Percentiles rank a stretch among this genome's conserved stretches.
Evolutionary conservation across 2,113 vertebrate genomes (phyloP).

Genomic region (Dasyurus viverrinus): DNA sequence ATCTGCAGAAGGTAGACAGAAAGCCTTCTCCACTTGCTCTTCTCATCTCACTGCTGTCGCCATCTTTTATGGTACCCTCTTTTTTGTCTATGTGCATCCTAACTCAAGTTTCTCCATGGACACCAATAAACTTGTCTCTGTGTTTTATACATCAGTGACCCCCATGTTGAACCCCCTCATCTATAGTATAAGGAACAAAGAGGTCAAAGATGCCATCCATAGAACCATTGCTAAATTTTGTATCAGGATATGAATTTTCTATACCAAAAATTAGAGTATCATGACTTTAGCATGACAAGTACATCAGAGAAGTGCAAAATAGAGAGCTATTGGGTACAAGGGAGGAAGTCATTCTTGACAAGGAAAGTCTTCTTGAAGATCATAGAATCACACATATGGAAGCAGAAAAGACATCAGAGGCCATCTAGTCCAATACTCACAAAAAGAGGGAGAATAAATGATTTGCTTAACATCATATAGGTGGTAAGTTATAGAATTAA

Average conservation of each 20-base stretch:
- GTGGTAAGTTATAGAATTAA: neutral
- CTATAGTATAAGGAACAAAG: conserved; percentile 70
- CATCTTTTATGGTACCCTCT: conserved; percentile 61
- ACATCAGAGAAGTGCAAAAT: neutral
- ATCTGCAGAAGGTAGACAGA: conserved; percentile 21
- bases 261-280: neutral
- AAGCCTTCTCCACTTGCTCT: conserved; percentile 65
- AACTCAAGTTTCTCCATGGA: conserved; percentile 49
- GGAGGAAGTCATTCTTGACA: neutral
- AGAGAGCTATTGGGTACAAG: neutral
- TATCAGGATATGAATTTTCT: neutral
- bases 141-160: conserved; percentile 56
- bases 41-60: conserved; percentile 66
- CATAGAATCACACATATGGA: neutral
- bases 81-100: conserved; percentile 61
- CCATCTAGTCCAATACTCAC: neutral
- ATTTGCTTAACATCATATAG: neutral
- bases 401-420: neutral
- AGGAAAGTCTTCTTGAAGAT: neutral
- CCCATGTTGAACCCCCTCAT: conserved; percentile 70
- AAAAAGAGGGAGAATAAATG: neutral
- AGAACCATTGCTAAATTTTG: neutral
- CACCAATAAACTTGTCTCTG: conserved; percentile 62
- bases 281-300: neutral
- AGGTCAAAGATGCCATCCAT: conserved; percentile 60